Conservation (phyloP, 2,888 invertebrate genomes). For the Lacanobia wlatinum region DNA sequence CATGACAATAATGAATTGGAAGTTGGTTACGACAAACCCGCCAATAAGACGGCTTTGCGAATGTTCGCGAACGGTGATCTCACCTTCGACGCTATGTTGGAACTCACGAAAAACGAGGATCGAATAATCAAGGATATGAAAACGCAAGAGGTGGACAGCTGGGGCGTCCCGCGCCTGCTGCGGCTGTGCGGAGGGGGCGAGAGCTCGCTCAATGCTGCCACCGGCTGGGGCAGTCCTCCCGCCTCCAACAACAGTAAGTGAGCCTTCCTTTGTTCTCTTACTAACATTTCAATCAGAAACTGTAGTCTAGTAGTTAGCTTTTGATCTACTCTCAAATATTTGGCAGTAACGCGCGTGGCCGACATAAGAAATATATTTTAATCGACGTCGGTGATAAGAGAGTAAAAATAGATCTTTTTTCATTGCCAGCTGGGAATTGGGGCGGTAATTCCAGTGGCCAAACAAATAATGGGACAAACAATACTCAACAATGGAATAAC, state of each 20-base stretch:
- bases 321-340: constrained; percentile 50
- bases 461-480: constrained; percentile 86
- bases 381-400: constrained; percentile 59
- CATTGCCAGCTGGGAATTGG: constrained; percentile 87
- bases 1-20: constrained; percentile 89
- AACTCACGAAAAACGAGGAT: constrained; percentile 81
- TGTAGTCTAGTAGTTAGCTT: constrained; percentile 41
- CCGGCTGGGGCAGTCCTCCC: constrained; percentile 95
- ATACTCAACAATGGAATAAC: constrained; percentile 89
- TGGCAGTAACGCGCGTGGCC: constrained; percentile 56
- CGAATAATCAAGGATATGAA: constrained; percentile 77
- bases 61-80: constrained; percentile 88
- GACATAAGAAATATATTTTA: constrained; percentile 54
- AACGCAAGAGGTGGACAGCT: constrained; percentile 79
- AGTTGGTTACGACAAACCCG: constrained; percentile 74
- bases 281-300: constrained; percentile 40
- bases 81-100: constrained; percentile 87
- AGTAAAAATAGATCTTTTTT: constrained; percentile 67
- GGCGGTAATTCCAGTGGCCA: constrained; percentile 87
- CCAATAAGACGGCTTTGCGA: constrained; percentile 76
- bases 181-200: constrained; percentile 95
- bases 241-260: constrained; percentile 91
- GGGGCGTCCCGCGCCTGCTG: constrained; percentile 92
- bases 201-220: constrained; percentile 94
- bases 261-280: constrained; percentile 15